These are phyloP conservation scores for Daktulosphaira vitifoliae DNA, from an alignment of 1,140 invertebrate species.

Conservation along the genomic window DNA sequence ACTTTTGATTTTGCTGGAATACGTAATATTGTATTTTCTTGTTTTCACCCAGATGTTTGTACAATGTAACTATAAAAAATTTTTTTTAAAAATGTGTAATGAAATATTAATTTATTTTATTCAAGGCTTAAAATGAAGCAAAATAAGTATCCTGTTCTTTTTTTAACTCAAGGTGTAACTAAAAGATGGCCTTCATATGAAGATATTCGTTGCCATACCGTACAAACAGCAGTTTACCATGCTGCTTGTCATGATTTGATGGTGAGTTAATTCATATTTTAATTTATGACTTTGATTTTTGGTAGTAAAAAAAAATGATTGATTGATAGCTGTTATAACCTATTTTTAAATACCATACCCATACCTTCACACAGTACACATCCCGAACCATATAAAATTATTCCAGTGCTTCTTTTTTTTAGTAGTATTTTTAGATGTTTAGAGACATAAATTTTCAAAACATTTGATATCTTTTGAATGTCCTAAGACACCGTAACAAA, in stretches of 20 bases:
- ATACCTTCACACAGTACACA: no score
- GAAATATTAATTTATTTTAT: neutral
- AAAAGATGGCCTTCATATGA: constrained; percentile 69
- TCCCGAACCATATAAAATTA: no score
- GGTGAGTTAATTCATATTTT: constrained; percentile 40
- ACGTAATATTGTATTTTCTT: constrained; percentile 81
- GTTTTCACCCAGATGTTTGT: constrained; percentile 91
- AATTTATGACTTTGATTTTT: no score
- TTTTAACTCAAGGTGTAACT: constrained; percentile 79
- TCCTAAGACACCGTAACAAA: no score
- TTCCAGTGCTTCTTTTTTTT: no score
- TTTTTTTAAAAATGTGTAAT: neutral
- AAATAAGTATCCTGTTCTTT: constrained; percentile 90
- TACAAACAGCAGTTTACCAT: constrained; percentile 72
- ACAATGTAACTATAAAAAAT: constrained; percentile 54
- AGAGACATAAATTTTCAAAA: no score
- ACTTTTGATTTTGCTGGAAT: constrained; percentile 64
- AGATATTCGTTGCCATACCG: constrained; percentile 70
- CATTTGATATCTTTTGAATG: no score
- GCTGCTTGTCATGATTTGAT: constrained; percentile 68
- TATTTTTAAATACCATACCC: no score
- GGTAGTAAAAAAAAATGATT: no score
- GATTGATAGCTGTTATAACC: no score
- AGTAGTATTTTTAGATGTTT: no score
- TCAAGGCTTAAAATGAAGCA: constrained; percentile 73